phyloP scores from a whole-genome alignment of 2,797 vertebrate genomes.

The Takifugu ocellatus region DNA sequence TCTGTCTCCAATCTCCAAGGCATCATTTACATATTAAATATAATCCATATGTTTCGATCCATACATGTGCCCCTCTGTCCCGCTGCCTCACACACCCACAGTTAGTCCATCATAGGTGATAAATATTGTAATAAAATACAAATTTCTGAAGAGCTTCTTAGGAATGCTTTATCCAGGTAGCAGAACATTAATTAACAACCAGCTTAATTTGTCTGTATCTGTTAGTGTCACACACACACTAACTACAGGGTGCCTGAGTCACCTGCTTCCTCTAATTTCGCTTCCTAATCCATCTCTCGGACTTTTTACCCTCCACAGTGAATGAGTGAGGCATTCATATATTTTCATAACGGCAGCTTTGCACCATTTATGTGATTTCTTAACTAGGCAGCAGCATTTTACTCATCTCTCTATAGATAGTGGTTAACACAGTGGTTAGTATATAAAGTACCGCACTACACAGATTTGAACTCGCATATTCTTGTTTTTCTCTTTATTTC shows the following conservation, averaged over 20 bases:
- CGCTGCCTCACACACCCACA: neutral
- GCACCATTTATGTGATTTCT: too few relatives aligned
- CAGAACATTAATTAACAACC: conserved; percentile 13
- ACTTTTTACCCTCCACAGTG: conserved; percentile 5
- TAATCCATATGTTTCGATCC: conserved; percentile 8
- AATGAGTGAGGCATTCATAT: too few relatives aligned
- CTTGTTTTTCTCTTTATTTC: too few relatives aligned
- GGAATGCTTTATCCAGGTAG: conserved; percentile 2
- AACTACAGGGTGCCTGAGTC: conserved; percentile 38
- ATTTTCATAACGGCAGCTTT: too few relatives aligned
- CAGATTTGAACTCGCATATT: too few relatives aligned
- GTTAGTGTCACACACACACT: conserved; percentile 10
- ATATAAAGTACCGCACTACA: too few relatives aligned
- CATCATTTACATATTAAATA: neutral
- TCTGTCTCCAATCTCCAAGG: conserved; percentile 5
- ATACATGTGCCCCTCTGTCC: neutral
- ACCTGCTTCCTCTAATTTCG: conserved; percentile 45
- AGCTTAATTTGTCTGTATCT: conserved; percentile 15
- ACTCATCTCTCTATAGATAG: too few relatives aligned
- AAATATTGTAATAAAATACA: neutral
- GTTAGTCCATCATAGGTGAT: conserved; percentile 7
- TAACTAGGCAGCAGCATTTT: too few relatives aligned
- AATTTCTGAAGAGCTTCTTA: too few relatives aligned
- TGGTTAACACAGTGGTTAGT: too few relatives aligned
- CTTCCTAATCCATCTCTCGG: conserved; percentile 23